Base-by-base conservation (phyloP, 2,113 vertebrate genomes). In the Osmerus mordax region DNA sequence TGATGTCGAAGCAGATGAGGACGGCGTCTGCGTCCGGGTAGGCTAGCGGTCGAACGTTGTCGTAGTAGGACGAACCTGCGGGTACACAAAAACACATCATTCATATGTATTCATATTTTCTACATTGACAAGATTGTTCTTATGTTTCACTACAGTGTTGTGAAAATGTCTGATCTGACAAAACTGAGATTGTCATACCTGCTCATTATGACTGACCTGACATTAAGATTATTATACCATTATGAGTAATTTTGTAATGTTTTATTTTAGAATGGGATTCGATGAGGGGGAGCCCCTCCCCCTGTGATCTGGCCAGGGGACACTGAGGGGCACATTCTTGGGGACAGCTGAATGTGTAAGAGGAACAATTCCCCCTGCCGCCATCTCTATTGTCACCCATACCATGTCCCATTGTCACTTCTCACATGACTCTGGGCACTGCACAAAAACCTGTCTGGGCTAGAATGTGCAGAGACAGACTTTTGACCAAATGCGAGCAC, bases 1-100 rank as follows among this genome's bases (percentile, higher is more conserved):
- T 91, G 76, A 91, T 87, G 83, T 91, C 89, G 6, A 91, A 91
- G 80, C 88, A 89, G 83, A 91, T 84, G 78, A 91, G 89, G 4
- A 91, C 89, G 0, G 89, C 89, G 29, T 91, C 89, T 0, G 89
- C 72, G 64, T 91, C 89, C 0, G 89, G 89, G 12, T 89, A 91
- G 1, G 89, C 89, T 3, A 91, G 23, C 0, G 89, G 89, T 41
- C 89, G 71, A 73, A 91, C 89, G 0, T 89, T 91, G 81, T 91
- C 88, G 9, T 91, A 91, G 77, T 91, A 91, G 32, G 88, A 73
- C n/a, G 89, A 89, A 80, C 89, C 89, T 91, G 78, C 2, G 3
- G 74, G 29, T 18, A 18, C 52, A 68, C 9, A 52, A 53, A 62
- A 9, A 52, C 63, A 74, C 52, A 52, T 23, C 21, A 52, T 16